Evolutionary conservation across 2,797 vertebrate species (phyloP).

Genomic region (Helostoma temminkii): DNA sequence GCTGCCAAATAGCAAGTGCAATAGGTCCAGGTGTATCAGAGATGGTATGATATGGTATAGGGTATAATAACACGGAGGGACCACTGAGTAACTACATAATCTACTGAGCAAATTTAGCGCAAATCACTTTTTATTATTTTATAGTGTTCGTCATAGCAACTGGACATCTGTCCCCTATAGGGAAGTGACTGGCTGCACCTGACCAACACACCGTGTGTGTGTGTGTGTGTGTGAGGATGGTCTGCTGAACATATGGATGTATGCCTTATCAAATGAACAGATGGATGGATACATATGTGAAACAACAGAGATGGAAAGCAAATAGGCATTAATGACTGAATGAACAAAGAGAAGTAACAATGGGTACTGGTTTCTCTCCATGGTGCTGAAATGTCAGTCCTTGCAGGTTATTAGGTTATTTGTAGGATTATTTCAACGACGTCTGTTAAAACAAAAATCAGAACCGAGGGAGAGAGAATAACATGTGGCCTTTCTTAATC

Average conservation of each 20-base stretch:
- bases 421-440: background rate
- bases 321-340: conserved; percentile 23
- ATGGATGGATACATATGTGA: conserved; percentile 36
- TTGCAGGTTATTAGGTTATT: background rate
- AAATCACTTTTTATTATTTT: background rate
- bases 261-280: conserved; percentile 29
- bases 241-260: conserved; percentile 14
- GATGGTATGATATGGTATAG: too few species aligned
- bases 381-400: conserved; percentile 59
- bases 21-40: background rate
- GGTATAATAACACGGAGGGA: background rate
- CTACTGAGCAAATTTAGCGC: background rate
- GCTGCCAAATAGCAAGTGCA: background rate
- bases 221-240: conserved; percentile 4
- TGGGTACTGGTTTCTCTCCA: conserved; percentile 58
- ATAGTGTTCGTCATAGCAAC: conserved; percentile 30
- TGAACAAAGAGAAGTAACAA: conserved; percentile 23
- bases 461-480: background rate
- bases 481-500: background rate
- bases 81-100: background rate
- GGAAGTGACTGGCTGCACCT: conserved; percentile 10
- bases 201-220: background rate
- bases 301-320: conserved; percentile 15
- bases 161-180: background rate
- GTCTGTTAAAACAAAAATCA: too few species aligned